phyloP scores from a whole-genome alignment of 2,113 vertebrate genomes.

The Phoenicopterus ruber region DNA sequence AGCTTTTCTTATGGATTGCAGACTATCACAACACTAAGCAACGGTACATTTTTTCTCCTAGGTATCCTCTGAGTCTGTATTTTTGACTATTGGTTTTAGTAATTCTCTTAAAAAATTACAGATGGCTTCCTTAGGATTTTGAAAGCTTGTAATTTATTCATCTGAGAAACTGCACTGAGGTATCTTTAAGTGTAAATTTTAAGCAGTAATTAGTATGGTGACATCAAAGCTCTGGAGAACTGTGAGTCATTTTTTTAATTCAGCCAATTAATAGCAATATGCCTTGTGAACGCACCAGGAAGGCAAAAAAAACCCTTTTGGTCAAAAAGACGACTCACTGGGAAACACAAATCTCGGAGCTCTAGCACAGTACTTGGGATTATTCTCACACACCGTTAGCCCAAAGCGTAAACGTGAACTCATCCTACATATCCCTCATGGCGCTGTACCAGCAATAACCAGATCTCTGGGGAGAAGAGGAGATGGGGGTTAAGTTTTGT shows the following conservation, averaged over 20 bases:
- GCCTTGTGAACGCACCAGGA: neutral
- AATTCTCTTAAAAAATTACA: neutral
- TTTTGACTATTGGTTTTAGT: neutral
- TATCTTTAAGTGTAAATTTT: neutral
- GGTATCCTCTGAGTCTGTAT: neutral
- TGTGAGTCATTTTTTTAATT: neutral
- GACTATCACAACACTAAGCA: neutral
- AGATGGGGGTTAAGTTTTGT: neutral
- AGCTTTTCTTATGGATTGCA: neutral
- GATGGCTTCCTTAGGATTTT: neutral
- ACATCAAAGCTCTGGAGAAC: conserved; percentile 9
- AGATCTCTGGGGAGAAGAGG: neutral
- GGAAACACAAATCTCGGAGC: neutral
- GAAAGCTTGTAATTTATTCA: conserved; percentile 24
- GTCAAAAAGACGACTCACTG: neutral
- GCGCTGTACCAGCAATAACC: neutral
- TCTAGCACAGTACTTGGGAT: neutral
- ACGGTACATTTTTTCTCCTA: neutral
- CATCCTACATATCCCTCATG: neutral
- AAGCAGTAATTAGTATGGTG: neutral
- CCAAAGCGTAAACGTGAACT: neutral
- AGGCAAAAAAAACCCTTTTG: neutral
- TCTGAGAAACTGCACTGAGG: neutral
- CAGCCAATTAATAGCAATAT: neutral
- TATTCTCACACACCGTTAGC: neutral